A percentile compares a stretch with the other conserved stretches of the same genome.
These are phyloP conservation scores for Tetragonula carbonaria DNA, from an alignment of 2,888 invertebrate species.

Conservation along the genomic window DNA sequence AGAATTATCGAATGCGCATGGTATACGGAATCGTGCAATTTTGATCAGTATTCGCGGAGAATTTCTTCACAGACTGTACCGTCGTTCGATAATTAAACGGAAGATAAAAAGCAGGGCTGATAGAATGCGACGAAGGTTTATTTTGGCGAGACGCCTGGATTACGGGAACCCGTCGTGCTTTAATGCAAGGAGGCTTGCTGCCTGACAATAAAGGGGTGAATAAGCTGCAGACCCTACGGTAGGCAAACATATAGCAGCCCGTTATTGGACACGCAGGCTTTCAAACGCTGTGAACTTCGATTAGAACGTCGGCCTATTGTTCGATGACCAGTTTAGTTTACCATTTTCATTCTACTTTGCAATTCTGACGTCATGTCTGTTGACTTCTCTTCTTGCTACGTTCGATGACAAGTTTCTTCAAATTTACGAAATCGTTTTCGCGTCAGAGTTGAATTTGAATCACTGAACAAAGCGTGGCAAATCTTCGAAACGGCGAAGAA, in stretches of 20 bases:
- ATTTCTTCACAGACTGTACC: conserved; percentile 23
- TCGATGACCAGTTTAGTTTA: neutral
- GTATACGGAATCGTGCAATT: neutral
- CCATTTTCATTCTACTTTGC: neutral
- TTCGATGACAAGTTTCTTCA: neutral
- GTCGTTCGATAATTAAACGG: conserved; percentile 47
- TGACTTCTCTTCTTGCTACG: neutral
- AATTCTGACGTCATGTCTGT: neutral
- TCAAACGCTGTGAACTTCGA: conserved; percentile 34
- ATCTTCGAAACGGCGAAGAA: neutral
- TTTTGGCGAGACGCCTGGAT: conserved; percentile 63
- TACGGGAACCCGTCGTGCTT: conserved; percentile 59
- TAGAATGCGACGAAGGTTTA: conserved; percentile 42
- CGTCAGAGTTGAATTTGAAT: neutral
- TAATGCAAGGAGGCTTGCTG: conserved; percentile 53
- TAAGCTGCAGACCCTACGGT: conserved; percentile 25
- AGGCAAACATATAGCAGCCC: conserved; percentile 47
- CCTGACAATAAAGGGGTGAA: conserved; percentile 59
- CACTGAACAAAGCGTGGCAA: neutral
- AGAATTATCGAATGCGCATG: neutral
- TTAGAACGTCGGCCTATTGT: conserved; percentile 1
- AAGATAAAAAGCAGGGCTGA: conserved; percentile 47
- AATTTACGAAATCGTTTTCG: neutral
- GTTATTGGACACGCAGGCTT: conserved; percentile 48
- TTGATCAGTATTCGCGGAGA: neutral